A percentile compares a stretch with the other conserved stretches of the same genome.
Evolutionary conservation across 2,797 vertebrate genomes (phyloP).

Genomic region (Scleropages formosus): DNA sequence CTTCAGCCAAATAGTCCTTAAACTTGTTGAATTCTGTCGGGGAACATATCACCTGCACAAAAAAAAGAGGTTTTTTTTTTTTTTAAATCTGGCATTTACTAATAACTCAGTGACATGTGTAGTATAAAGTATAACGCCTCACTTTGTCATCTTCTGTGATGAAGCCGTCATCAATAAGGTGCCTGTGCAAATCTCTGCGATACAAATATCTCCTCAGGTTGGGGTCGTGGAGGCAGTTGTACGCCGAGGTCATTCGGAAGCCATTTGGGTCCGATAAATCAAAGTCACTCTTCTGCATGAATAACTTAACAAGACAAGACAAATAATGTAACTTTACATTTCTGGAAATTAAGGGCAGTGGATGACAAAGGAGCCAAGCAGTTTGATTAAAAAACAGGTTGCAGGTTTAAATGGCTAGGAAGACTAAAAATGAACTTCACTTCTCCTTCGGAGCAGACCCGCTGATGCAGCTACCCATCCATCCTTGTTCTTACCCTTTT

Average conservation of each 20-base stretch:
- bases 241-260: constrained; percentile 26
- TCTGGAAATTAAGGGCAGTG: too few relatives aligned
- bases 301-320: constrained; percentile 21
- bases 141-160: constrained; percentile 36
- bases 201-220: constrained; percentile 33
- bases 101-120: too few relatives aligned
- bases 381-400: too few relatives aligned
- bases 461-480: too few relatives aligned
- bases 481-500: too few relatives aligned
- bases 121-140: constrained; percentile 3
- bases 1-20: constrained; percentile 29
- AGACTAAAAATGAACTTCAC: too few relatives aligned
- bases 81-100: too few relatives aligned
- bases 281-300: constrained; percentile 34
- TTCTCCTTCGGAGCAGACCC: too few relatives aligned
- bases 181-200: constrained; percentile 32
- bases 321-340: neutral
- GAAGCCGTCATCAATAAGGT: constrained; percentile 30
- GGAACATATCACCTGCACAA: constrained; percentile 30
- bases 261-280: constrained; percentile 34
- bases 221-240: constrained; percentile 36
- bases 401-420: too few relatives aligned
- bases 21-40: constrained; percentile 31
- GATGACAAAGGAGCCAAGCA: too few relatives aligned
- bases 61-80: neutral